Base-by-base conservation (phyloP, 2,113 vertebrate genomes). In the Eulemur rufifrons region DNA sequence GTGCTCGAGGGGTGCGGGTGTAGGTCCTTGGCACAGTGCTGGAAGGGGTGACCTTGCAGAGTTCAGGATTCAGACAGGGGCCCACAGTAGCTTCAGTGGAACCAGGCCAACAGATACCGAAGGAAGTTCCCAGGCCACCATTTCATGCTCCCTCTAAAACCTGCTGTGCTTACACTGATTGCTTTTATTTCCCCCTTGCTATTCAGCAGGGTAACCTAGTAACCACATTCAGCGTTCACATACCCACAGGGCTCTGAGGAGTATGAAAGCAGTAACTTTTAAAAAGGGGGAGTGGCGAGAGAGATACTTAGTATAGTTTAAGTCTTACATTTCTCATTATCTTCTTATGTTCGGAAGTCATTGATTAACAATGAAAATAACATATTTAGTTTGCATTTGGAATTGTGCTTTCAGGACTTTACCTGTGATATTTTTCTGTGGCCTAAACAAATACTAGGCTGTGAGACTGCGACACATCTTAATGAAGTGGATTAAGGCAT, bases 401-500 rank as follows among this genome's bases (percentile, higher is more conserved):
- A 89, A 91, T 52, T 96, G 23, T 3, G 11, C 94, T 95, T 95
- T 50, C 17, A 3, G n/a, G 11, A 39, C 64, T 85, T 94, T 92
- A 86, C 93, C 95, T 91, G 32, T 52, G 13, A 52, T 95, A 39
- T 10, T 84, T 56, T 90, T 29, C 85, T 42, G 12, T 63, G 89
- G 59, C 56, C 78, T 89, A n/a, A 68, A 94, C 73, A 93, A 64
- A 23, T 97, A 73, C 27, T 83, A 47, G 96, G 56, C 86, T 77
- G 37, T 91, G 56, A 76, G 97, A 95, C 84, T 34, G 42, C 87
- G 39, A 64, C 88, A 76, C 63, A 78, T 93, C 52, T 85, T 61
- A 88, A 96, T 39, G 90, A 94, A 94, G 86, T 76, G 64, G 81
- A 61, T 80, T 93, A 91, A 94, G 84, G 34, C 86, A 95, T 87